These are phyloP conservation scores for Megalurothrips usitatus DNA, from an alignment of 2,888 invertebrate species.

Conservation along the genomic window DNA sequence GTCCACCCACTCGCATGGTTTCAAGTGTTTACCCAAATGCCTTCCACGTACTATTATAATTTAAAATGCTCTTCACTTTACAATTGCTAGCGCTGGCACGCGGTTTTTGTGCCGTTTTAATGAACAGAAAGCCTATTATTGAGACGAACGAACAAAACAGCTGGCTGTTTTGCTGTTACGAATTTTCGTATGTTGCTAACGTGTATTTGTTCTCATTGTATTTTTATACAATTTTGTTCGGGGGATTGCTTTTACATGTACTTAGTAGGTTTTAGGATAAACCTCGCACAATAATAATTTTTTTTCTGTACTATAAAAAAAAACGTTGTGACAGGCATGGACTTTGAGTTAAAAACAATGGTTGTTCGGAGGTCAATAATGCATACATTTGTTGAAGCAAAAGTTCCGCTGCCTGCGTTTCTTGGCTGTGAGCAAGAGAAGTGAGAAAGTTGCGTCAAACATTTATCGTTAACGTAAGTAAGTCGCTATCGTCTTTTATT, in stretches of 20 bases:
- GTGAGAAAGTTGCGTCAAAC: too few relatives aligned
- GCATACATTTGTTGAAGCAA: too few relatives aligned
- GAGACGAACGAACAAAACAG: constrained; percentile 22
- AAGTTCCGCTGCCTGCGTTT: not conserved
- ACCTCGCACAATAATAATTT: not conserved
- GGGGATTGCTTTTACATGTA: not conserved
- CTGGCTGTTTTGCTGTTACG: constrained; percentile 18
- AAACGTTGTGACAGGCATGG: not conserved
- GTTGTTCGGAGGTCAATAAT: not conserved
- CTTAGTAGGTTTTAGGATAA: not conserved
- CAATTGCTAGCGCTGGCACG: too few relatives aligned
- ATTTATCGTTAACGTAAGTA: too few relatives aligned
- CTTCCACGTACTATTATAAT: too few relatives aligned
- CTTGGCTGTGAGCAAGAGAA: not conserved
- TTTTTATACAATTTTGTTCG: constrained; percentile 17
- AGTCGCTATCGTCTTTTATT: too few relatives aligned
- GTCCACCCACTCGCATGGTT: too few relatives aligned
- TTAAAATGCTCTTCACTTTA: too few relatives aligned
- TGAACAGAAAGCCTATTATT: not conserved
- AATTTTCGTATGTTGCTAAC: not conserved
- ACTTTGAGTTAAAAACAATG: not conserved
- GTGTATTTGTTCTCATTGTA: not conserved
- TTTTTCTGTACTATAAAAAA: not conserved
- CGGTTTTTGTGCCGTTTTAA: too few relatives aligned
- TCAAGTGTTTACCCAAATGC: too few relatives aligned